A percentile compares a stretch with the other conserved stretches of the same genome.
Evolutionary conservation across 2,888 invertebrate species (phyloP).

Genomic region (Xestia sexstrigata): DNA sequence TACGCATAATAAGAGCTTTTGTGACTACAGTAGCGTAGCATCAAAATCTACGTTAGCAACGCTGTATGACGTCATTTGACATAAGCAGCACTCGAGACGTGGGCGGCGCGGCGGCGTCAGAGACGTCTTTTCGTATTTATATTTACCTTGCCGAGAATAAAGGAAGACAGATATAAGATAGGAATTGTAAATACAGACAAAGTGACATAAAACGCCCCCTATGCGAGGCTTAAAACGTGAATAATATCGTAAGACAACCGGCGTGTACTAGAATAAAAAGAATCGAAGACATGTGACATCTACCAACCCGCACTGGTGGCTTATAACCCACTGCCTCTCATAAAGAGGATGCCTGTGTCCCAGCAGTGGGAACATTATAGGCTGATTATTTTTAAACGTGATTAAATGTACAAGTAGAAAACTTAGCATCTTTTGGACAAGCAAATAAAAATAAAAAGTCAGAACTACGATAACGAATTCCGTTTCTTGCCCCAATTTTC

Average conservation of each 20-base stretch:
- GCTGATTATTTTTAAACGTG: neutral
- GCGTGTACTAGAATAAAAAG: too few relatives aligned
- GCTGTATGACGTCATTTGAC: conserved; percentile 74
- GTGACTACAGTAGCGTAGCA: conserved; percentile 91
- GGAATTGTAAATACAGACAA: too few relatives aligned
- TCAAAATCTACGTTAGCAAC: conserved; percentile 99
- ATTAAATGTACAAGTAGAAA: neutral
- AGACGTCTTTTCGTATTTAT: conserved; percentile 18
- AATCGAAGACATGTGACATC: neutral
- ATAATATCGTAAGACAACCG: too few relatives aligned
- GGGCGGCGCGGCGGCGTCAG: conserved; percentile 26
- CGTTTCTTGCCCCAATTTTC: neutral
- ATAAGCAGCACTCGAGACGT: conserved; percentile 44
- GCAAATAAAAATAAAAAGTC: neutral
- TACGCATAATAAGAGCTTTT: conserved; percentile 15
- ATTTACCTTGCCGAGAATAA: conserved; percentile 19
- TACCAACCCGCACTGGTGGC: neutral
- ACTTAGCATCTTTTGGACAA: neutral
- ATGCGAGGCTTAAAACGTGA: too few relatives aligned
- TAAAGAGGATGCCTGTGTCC: neutral
- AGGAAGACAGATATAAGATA: neutral
- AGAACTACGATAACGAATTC: neutral
- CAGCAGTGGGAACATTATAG: neutral
- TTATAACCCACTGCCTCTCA: neutral
- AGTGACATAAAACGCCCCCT: too few relatives aligned